These are phyloP conservation scores for Premnoplex brunnescens DNA, from an alignment of 2,797 vertebrate genomes.

Conservation along the genomic window DNA sequence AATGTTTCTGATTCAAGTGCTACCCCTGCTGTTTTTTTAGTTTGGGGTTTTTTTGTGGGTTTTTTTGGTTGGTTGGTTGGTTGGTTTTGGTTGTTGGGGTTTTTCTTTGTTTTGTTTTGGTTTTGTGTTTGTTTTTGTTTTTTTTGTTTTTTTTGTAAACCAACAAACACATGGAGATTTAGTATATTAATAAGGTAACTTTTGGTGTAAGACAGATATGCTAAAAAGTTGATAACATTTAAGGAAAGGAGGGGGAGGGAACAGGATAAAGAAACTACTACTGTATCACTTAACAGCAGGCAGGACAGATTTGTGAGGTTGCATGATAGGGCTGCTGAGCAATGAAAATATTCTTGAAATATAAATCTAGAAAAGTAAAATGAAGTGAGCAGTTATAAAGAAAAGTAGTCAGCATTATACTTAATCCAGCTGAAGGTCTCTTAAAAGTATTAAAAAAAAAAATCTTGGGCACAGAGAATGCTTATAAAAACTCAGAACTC, in stretches of 20 bases:
- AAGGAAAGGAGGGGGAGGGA: fast-evolving
- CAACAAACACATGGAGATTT: background rate
- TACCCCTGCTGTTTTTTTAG: no score
- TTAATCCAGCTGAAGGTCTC: background rate
- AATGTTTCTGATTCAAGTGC: background rate
- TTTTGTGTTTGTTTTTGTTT: background rate
- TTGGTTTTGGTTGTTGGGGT: no score
- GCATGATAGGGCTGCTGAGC: background rate
- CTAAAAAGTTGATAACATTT: background rate
- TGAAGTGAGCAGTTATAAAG: background rate
- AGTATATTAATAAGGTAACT: background rate
- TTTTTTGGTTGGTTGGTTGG: background rate
- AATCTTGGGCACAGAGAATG: background rate
- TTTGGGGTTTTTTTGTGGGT: background rate
- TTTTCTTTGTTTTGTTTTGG: background rate
- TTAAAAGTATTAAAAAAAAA: background rate
- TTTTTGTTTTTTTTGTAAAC: background rate
- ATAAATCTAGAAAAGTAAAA: background rate
- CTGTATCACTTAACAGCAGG: background rate
- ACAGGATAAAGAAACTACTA: background rate
- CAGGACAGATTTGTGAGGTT: background rate
- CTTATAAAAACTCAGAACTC: background rate
- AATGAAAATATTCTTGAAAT: background rate
- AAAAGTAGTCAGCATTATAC: background rate
- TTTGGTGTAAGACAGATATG: background rate